Conservation (phyloP, 2,797 vertebrate species). For the Chelon auratus region DNA sequence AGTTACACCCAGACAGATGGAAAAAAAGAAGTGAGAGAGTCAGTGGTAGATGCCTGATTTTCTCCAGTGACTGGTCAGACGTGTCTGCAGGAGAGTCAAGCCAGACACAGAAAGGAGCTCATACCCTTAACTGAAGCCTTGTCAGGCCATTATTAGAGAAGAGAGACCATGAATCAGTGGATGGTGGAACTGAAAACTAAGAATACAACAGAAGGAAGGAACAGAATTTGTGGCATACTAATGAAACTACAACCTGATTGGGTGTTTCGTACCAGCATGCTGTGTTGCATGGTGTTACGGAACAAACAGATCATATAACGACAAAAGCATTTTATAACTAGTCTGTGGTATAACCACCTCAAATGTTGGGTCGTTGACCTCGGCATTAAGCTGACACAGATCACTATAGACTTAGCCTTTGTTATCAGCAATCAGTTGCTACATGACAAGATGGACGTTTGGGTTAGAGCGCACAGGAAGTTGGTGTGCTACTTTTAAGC, state of each 20-base stretch:
- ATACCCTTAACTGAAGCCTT: constrained; percentile 21
- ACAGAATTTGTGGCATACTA: not conserved
- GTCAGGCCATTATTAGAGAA: constrained; percentile 9
- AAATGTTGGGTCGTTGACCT: constrained; percentile 66
- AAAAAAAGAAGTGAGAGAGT: constrained; percentile 33
- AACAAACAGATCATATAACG: constrained; percentile 37
- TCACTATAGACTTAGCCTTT: constrained; percentile 70
- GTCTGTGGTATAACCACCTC: constrained; percentile 38
- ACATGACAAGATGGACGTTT: constrained; percentile 72
- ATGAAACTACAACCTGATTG: not conserved
- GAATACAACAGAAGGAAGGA: constrained; percentile 12
- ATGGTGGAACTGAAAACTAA: not conserved
- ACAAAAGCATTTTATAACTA: constrained; percentile 41
- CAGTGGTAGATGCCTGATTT: constrained; percentile 45
- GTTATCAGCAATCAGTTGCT: constrained; percentile 75
- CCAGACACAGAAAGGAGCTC: constrained; percentile 9
- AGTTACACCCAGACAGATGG: constrained; percentile 48
- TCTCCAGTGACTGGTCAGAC: constrained; percentile 39
- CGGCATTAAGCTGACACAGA: constrained; percentile 70
- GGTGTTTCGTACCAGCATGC: constrained; percentile 12
- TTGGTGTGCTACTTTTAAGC: constrained; percentile 66
- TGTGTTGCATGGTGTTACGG: constrained; percentile 19
- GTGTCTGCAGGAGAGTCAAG: constrained; percentile 17
- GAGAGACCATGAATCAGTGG: not conserved
- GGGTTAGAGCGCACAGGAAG: constrained; percentile 56